Evolutionary conservation across 2,888 invertebrate genomes (phyloP).

Genomic region (Tryphoninae sp.): DNA sequence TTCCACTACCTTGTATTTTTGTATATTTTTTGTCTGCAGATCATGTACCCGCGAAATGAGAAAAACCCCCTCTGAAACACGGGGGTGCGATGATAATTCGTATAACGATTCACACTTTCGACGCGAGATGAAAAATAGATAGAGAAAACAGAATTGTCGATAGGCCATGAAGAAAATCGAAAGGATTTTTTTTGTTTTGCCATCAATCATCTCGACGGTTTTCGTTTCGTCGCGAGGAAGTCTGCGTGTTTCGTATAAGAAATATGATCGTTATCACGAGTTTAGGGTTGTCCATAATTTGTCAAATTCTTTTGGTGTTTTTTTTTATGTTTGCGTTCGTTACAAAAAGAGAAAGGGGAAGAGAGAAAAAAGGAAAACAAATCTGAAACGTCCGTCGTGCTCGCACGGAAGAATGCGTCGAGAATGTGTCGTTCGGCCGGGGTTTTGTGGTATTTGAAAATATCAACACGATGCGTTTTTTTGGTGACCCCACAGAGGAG

Average conservation of each 20-base stretch:
- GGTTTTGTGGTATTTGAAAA: slow-evolving; percentile 27
- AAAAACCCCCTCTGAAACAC: slow-evolving; percentile 2
- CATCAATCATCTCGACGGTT: slow-evolving; percentile 64
- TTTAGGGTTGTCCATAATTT: slow-evolving; percentile 81
- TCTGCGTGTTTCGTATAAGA: slow-evolving; percentile 61
- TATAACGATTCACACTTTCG: slow-evolving; percentile 9
- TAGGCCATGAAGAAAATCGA: not conserved
- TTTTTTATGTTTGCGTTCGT: slow-evolving; percentile 64
- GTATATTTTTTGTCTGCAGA: slow-evolving; percentile 68
- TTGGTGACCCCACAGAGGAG: not conserved
- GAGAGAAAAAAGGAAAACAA: slow-evolving; percentile 3
- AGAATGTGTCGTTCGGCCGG: slow-evolving; percentile 54
- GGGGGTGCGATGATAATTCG: slow-evolving; percentile 37
- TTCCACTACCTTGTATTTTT: slow-evolving; percentile 68
- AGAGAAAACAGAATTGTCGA: not conserved
- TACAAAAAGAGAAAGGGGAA: slow-evolving; percentile 19
- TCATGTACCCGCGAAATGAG: slow-evolving; percentile 17
- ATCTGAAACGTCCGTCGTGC: slow-evolving; percentile 42
- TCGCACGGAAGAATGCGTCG: slow-evolving; percentile 54
- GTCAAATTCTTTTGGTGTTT: slow-evolving; percentile 63
- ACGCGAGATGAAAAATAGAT: slow-evolving; percentile 40
- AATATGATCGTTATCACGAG: slow-evolving; percentile 71
- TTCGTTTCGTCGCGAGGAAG: slow-evolving; percentile 53
- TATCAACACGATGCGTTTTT: slow-evolving; percentile 36
- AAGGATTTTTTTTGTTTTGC: slow-evolving; percentile 66